Base-by-base conservation (phyloP, 2,113 vertebrate genomes). In the Marmota flaviventris region DNA sequence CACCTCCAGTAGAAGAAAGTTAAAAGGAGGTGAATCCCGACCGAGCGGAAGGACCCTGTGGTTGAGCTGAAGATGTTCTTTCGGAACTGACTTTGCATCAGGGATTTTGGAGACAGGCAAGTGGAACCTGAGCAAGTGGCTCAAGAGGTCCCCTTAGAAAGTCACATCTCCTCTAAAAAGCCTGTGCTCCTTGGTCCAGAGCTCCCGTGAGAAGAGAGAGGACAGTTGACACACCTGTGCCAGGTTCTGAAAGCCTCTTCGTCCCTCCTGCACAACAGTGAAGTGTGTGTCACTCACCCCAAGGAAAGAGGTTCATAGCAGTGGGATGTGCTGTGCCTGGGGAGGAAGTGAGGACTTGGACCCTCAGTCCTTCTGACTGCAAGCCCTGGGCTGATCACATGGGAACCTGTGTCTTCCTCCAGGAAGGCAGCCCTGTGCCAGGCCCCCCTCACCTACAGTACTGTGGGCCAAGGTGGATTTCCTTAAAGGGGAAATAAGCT, bases 321-420 rank as follows among this genome's bases (percentile, higher is more conserved):
- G 16, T 67, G 32, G n/a, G 9, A 20, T 67, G 32, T 39, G 9
- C 12, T 37, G 4, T 65, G 42, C 75, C 63, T 89, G 37, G 20
- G 24, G 81, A 77, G 53, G 76, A 93, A 87, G 58, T 51, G 72
- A 94, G 56, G 65, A 22, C 84, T 91, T 56, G 58, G 73, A 93
- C 56, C 82, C 16, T n/a, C 16, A 63, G 72, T 67, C 13, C 32
- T 0, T 2, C 77, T n/a, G n/a, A 67, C 53, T 37, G n/a, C 25
- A 69, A 63, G 58, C 65, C 78, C 29, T 29, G 17, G 85, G 34
- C 89, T 75, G 13, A n/a, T 65, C 42, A 42, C 34, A 10, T 39
- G 16, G 48, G 75, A 48, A 27, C 29, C 73, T 67, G 45, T 45
- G 1, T 5, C 45, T 65, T 90, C 51, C 48, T 4, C 0, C 25